Percentiles rank a stretch among this genome's conserved stretches.
Evolutionary conservation across 2,888 invertebrate species (phyloP).

Genomic region (Resseliella maxima): DNA sequence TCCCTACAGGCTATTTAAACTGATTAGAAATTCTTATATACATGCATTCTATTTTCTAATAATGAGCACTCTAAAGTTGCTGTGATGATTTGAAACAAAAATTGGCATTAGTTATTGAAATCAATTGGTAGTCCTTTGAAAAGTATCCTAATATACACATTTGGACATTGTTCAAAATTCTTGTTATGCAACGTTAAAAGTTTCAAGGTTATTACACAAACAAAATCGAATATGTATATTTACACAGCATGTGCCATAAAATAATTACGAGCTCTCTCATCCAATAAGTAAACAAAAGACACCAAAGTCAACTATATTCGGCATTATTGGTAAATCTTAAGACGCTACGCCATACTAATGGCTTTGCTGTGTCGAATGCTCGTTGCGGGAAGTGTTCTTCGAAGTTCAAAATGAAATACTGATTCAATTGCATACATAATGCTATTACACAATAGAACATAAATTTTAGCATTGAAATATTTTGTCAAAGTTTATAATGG

Average conservation of each 20-base stretch:
- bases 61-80: neutral
- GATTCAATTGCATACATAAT: neutral
- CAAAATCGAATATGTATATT: neutral
- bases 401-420: neutral
- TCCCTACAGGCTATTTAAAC: neutral
- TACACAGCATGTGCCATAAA: slow-evolving; percentile 32
- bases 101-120: neutral
- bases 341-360: neutral
- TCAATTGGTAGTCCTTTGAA: neutral
- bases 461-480: slow-evolving; percentile 14
- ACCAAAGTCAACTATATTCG: slow-evolving; percentile 30
- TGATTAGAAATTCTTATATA: neutral
- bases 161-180: neutral
- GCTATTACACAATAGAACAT: slow-evolving; percentile 8
- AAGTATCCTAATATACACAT: slow-evolving; percentile 6
- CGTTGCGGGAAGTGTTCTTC: neutral
- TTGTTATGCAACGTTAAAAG: slow-evolving; percentile 43
- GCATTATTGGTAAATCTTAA: neutral
- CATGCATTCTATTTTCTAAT: no score
- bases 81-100: neutral
- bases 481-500: slow-evolving; percentile 5
- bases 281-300: slow-evolving; percentile 36
- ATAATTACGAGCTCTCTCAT: slow-evolving; percentile 39
- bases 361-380: neutral
- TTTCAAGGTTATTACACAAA: slow-evolving; percentile 27